Conservation (phyloP, 2,113 vertebrate species). For the Equus quagga region DNA sequence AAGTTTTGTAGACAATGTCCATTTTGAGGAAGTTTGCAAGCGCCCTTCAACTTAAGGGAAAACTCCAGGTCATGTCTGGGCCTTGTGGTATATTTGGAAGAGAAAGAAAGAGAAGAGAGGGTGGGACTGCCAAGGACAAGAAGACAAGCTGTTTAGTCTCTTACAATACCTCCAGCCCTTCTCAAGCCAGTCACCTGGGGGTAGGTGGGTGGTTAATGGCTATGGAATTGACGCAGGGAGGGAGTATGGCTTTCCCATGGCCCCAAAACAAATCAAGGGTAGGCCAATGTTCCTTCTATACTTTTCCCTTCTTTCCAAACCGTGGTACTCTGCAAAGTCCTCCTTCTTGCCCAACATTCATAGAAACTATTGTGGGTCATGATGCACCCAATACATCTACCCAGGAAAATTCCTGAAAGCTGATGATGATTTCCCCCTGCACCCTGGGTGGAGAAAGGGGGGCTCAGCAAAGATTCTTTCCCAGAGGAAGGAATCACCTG, state of each 20-base stretch:
- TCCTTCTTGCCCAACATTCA: background rate
- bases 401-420: background rate
- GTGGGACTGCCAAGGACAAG: background rate
- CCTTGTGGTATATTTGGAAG: background rate
- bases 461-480: background rate
- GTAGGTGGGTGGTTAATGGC: background rate
- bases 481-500: background rate
- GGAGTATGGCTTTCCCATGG: background rate
- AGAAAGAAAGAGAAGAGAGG: background rate
- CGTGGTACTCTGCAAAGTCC: background rate
- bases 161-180: background rate
- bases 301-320: background rate
- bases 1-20: background rate
- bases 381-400: background rate
- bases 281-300: background rate
- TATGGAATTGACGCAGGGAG: background rate
- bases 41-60: background rate
- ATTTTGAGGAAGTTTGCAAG: background rate
- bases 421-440: fast-evolving
- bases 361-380: background rate
- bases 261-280: background rate
- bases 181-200: background rate
- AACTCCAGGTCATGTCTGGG: background rate
- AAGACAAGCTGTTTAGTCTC: background rate
- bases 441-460: background rate